Base-by-base conservation (phyloP, 2,113 vertebrate genomes). In the Chauna torquata region DNA sequence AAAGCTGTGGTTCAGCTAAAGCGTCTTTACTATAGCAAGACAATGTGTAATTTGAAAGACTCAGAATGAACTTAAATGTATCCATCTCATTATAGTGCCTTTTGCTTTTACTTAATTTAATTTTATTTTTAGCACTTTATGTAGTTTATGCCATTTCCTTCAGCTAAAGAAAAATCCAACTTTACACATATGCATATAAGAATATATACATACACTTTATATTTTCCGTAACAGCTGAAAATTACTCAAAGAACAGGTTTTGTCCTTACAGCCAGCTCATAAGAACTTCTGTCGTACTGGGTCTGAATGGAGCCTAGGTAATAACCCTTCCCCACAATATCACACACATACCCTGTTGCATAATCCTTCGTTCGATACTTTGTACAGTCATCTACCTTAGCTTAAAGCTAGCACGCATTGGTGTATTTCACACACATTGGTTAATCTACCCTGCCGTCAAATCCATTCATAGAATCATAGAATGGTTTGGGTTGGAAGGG, bases 161-260 rank as follows among this genome's bases (percentile, higher is more conserved):
- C 32, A 44, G 7, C 32, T 44, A 36, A 64, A 87, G 55, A 49
- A 75, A 66, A 59, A 7, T 8, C 12, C 22, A 65, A 16, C 1
- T 0, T 22, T 64, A 23, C 42, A 11, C 0, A 0, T 38, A 34
- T 42, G 6, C 30, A 55, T 18, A 38, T 38, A 38, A 18, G 18
- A n/a, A 42, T 30, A n/a, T 50, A 19, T 22, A 66, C 23, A 55
- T 0, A 0, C 12, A 38, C 16, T 38, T 74, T 32, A 25, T 2
- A 23, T 87, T 90, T 75, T 44, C 13, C 34, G 76, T 3, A 62
- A 25, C 24, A 66, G 40, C 27, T 84, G 57, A 91, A 84, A 55
- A 40, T 36, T 57, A 45, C 24, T 84, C 17, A 49, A 14, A 11
- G 18, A 45, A 24, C 40, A 54, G 1, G 28, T 66, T 76, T 62